These are phyloP conservation scores for Aphis gossypii DNA, from an alignment of 1,140 invertebrate genomes.

Conservation along the genomic window DNA sequence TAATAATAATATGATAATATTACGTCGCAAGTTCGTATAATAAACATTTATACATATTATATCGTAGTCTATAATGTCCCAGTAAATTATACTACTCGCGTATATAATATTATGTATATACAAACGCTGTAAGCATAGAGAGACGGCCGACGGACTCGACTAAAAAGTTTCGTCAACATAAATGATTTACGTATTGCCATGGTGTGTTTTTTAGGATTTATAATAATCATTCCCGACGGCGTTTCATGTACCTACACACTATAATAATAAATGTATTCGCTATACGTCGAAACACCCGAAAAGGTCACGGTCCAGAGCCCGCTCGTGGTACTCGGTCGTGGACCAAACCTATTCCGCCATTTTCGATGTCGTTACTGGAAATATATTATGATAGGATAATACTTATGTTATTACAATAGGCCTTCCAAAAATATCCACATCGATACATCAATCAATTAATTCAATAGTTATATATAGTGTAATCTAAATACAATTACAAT, in stretches of 20 bases:
- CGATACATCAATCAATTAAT: not conserved
- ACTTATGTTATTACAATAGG: not conserved
- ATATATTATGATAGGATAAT: not conserved
- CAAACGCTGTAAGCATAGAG: not conserved
- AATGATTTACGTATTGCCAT: not conserved
- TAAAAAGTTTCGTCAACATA: not conserved
- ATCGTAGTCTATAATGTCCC: not conserved
- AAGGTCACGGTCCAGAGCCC: not conserved
- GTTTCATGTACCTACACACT: not conserved
- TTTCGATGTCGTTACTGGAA: not conserved
- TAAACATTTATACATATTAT: not conserved
- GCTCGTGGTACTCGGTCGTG: not conserved
- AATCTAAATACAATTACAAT: not conserved
- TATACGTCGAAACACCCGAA: not conserved
- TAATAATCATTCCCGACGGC: constrained; percentile 18
- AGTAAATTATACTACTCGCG: not conserved
- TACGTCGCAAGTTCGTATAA: not conserved
- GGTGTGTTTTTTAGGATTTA: constrained; percentile 11
- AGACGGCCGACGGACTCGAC: not conserved
- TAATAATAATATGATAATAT: not conserved
- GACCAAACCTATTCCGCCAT: not conserved
- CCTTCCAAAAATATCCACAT: not conserved
- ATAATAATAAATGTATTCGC: not conserved
- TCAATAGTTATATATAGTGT: not conserved
- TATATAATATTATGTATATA: not conserved